A percentile compares a stretch with the other conserved stretches of the same genome.
phyloP scores from a whole-genome alignment of 2,797 vertebrate genomes.

The Pantherophis alleghaniensis region DNA sequence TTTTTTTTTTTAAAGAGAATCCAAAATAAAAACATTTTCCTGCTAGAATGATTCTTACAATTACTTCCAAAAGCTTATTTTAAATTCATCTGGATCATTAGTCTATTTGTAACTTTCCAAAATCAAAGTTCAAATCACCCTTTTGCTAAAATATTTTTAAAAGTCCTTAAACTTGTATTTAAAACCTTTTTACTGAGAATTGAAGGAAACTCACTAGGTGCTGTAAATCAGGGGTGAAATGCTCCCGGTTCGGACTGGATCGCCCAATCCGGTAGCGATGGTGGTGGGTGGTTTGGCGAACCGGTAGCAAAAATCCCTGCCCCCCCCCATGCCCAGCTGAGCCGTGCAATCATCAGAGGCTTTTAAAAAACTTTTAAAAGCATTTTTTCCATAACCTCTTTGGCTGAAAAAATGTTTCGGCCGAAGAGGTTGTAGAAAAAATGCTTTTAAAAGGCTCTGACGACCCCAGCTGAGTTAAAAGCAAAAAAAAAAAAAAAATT shows the following conservation, averaged over 20 bases:
- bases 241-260: too few relatives aligned
- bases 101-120: background rate
- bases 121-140: background rate
- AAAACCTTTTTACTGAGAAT: background rate
- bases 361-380: too few relatives aligned
- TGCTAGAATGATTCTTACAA: background rate
- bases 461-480: too few relatives aligned
- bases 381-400: too few relatives aligned
- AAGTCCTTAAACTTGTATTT: background rate
- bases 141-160: background rate
- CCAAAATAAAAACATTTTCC: background rate
- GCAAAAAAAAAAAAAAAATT: too few relatives aligned
- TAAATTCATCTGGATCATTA: background rate
- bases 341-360: too few relatives aligned
- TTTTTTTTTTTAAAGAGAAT: background rate
- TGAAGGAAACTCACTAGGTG: background rate
- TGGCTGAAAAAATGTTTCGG: fast-evolving
- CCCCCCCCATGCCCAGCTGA: too few relatives aligned
- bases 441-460: too few relatives aligned
- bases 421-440: too few relatives aligned
- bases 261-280: too few relatives aligned
- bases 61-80: background rate
- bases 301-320: too few relatives aligned
- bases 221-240: background rate
- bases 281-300: too few relatives aligned